A percentile compares a stretch with the other conserved stretches of the same genome.
These are phyloP conservation scores for Meiosimyza platycephala DNA, from an alignment of 2,888 invertebrate genomes.

Conservation along the genomic window DNA sequence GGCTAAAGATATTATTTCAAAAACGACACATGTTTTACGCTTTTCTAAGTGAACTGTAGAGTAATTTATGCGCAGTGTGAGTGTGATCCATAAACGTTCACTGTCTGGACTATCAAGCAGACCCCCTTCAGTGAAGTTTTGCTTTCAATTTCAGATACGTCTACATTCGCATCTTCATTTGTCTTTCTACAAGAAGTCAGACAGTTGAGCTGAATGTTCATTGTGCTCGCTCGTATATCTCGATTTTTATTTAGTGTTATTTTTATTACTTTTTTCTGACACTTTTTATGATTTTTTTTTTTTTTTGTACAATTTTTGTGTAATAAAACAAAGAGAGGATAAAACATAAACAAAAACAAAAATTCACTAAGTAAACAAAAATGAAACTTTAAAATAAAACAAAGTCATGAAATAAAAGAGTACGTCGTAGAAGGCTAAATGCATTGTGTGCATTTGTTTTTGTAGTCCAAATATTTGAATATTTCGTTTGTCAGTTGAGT, in stretches of 20 bases:
- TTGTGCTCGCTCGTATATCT: constrained; percentile 1
- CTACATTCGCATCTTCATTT: too few species aligned
- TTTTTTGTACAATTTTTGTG: constrained; percentile 1
- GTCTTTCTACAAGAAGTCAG: not conserved
- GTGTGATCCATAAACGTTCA: constrained; percentile 3
- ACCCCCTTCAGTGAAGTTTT: not conserved
- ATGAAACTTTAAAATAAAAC: not conserved
- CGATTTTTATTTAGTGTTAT: not conserved
- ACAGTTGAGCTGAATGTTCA: not conserved
- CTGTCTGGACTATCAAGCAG: not conserved
- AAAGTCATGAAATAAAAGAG: not conserved
- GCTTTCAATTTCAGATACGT: too few species aligned
- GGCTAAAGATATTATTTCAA: not conserved
- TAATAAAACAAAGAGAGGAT: not conserved
- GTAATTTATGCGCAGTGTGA: constrained; percentile 18
- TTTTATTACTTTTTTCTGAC: not conserved
- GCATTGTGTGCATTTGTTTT: too few species aligned
- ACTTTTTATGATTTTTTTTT: not conserved
- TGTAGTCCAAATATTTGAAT: too few species aligned
- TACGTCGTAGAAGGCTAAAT: not conserved
- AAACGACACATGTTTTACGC: constrained; percentile 4
- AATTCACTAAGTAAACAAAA: constrained; percentile 5
- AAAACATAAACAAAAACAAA: not conserved
- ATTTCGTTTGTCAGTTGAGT: too few species aligned
- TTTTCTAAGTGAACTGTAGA: constrained; percentile 7